Conservation (phyloP, 2,797 vertebrate species). For the Ciconia nigra region DNA sequence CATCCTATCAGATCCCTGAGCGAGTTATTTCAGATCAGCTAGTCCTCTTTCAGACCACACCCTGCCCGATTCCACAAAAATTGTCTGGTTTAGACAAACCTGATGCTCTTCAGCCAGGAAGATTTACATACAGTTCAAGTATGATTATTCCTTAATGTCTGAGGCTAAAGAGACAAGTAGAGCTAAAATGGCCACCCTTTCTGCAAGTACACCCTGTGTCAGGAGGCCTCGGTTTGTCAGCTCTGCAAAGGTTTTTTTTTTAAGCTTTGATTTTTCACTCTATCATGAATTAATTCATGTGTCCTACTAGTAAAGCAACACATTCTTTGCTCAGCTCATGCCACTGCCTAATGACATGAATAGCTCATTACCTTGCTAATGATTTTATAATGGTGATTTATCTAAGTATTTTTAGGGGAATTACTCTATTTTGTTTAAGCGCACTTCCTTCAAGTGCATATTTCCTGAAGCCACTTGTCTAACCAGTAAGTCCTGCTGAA, state of each 20-base stretch:
- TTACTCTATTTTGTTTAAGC: background rate
- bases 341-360: constrained; percentile 25
- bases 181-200: background rate
- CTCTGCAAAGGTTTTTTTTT: background rate
- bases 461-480: background rate
- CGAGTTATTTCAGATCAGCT: background rate
- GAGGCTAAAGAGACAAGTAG: background rate
- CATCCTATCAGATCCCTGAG: background rate
- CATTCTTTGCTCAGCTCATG: background rate
- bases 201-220: background rate
- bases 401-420: constrained; percentile 29
- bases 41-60: background rate
- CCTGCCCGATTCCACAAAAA: background rate
- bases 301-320: background rate
- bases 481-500: background rate
- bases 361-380: constrained; percentile 47
- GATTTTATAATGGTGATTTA: constrained; percentile 44
- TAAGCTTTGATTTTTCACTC: constrained; percentile 1
- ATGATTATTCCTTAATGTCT: background rate
- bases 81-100: background rate
- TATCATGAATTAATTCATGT: constrained; percentile 1
- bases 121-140: background rate
- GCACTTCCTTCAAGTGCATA: background rate
- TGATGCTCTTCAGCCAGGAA: background rate
- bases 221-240: background rate